These are phyloP conservation scores for Allophyes oxyacanthae DNA, from an alignment of 2,888 invertebrate genomes.

Conservation along the genomic window DNA sequence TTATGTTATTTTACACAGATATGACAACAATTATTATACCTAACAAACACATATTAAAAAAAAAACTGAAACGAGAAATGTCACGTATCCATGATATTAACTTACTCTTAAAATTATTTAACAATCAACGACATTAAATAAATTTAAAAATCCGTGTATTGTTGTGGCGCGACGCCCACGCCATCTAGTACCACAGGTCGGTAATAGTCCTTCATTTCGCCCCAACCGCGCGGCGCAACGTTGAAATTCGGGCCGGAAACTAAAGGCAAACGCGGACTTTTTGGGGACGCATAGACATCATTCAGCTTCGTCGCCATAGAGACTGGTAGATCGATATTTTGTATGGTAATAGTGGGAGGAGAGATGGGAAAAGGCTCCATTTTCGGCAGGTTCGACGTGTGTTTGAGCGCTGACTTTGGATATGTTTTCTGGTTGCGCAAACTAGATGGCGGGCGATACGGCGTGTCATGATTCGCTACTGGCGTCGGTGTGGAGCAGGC, in stretches of 20 bases:
- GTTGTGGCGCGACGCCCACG: conserved; percentile 64
- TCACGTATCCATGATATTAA: conserved; percentile 12
- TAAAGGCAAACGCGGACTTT: conserved; percentile 78
- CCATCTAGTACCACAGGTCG: conserved; percentile 92
- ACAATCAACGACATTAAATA: conserved; percentile 30
- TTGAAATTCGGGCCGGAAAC: conserved; percentile 92
- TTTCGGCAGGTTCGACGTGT: conserved; percentile 77
- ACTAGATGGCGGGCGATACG: conserved; percentile 86
- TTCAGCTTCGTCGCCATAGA: conserved; percentile 84
- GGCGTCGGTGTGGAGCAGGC: conserved; percentile 81
- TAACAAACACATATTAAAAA: conserved; percentile 18
- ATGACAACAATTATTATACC: background rate
- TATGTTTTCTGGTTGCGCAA: conserved; percentile 84
- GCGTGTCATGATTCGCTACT: conserved; percentile 84
- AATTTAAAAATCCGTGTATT: conserved; percentile 87
- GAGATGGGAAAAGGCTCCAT: conserved; percentile 86
- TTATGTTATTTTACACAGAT: too few species aligned
- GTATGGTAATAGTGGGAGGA: conserved; percentile 74
- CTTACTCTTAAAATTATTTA: conserved; percentile 43
- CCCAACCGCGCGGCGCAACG: conserved; percentile 95
- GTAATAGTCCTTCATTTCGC: conserved; percentile 91
- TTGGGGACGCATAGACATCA: conserved; percentile 84
- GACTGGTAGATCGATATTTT: conserved; percentile 76
- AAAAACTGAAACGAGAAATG: conserved; percentile 28
- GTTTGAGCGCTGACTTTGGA: conserved; percentile 83